Evolutionary conservation across 2,797 vertebrate genomes (phyloP).

Genomic region (Ataeniobius toweri): DNA sequence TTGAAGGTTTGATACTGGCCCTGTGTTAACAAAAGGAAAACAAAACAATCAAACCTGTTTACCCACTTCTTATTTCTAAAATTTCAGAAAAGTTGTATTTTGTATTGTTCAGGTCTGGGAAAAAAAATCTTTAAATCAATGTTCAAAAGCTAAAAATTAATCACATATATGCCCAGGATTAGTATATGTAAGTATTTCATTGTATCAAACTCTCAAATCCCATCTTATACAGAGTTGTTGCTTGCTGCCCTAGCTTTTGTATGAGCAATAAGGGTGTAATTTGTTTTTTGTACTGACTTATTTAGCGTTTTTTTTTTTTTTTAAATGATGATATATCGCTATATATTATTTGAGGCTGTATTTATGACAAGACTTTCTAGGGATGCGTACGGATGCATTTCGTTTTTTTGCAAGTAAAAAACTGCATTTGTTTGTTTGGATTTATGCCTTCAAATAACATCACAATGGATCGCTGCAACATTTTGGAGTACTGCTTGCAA

Average conservation of each 20-base stretch:
- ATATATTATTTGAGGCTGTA: not conserved
- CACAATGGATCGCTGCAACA: constrained; percentile 30
- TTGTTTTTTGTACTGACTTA: not conserved
- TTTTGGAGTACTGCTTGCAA: constrained; percentile 33
- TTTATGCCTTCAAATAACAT: not conserved
- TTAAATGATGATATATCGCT: not conserved
- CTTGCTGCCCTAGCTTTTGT: not conserved
- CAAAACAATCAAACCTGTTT: not conserved
- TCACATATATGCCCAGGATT: not conserved
- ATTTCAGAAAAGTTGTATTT: not conserved
- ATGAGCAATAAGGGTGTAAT: not conserved
- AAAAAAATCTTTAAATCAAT: not conserved
- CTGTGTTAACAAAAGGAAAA: not conserved
- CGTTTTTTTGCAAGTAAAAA: constrained; percentile 17
- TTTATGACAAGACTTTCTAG: no score
- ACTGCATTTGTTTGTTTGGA: constrained; percentile 5
- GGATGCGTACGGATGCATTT: not conserved
- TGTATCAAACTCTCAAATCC: not conserved
- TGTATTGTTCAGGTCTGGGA: no score
- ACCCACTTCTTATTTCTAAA: not conserved
- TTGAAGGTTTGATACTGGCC: not conserved
- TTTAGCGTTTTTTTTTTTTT: not conserved
- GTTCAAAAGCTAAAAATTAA: not conserved
- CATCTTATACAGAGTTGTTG: not conserved
- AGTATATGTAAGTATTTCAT: not conserved